These are phyloP conservation scores for Habropoda laboriosa DNA, from an alignment of 1,140 invertebrate genomes.

Conservation along the genomic window DNA sequence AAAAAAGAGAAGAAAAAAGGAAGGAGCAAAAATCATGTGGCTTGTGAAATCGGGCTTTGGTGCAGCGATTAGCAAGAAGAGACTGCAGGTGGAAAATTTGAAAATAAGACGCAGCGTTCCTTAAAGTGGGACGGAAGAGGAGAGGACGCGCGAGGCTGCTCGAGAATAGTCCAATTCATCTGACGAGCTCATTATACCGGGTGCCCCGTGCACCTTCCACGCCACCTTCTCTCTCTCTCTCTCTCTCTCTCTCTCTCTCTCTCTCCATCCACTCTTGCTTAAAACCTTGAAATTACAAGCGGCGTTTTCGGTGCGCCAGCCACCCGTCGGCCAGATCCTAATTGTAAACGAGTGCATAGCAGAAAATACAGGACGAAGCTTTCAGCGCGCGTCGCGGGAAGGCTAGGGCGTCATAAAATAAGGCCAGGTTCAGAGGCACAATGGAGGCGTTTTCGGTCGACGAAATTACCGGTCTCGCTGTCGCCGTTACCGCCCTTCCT, in stretches of 20 bases:
- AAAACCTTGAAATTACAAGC: slow-evolving; percentile 55
- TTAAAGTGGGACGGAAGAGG: slow-evolving; percentile 3
- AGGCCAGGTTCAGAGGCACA: neutral
- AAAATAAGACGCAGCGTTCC: slow-evolving; percentile 10
- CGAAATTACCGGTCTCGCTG: neutral
- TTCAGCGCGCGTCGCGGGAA: neutral
- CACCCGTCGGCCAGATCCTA: neutral
- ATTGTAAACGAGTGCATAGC: slow-evolving; percentile 39
- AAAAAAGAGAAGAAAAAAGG: neutral
- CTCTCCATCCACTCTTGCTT: neutral
- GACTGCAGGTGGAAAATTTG: slow-evolving; percentile 18
- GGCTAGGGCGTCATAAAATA: neutral
- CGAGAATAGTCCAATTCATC: slow-evolving; percentile 38
- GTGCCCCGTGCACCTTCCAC: no score
- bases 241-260: no score
- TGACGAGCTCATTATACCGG: slow-evolving; percentile 44
- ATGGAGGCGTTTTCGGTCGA: neutral
- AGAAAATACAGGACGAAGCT: slow-evolving; percentile 31
- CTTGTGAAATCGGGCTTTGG: neutral
- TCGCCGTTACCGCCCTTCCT: neutral
- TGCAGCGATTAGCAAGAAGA: neutral
- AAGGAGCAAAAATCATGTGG: neutral
- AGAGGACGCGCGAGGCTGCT: neutral
- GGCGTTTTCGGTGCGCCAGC: slow-evolving; percentile 17
- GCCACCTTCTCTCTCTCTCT: no score